Conservation (phyloP, 2,888 invertebrate species). For the Folsomia candida region DNA sequence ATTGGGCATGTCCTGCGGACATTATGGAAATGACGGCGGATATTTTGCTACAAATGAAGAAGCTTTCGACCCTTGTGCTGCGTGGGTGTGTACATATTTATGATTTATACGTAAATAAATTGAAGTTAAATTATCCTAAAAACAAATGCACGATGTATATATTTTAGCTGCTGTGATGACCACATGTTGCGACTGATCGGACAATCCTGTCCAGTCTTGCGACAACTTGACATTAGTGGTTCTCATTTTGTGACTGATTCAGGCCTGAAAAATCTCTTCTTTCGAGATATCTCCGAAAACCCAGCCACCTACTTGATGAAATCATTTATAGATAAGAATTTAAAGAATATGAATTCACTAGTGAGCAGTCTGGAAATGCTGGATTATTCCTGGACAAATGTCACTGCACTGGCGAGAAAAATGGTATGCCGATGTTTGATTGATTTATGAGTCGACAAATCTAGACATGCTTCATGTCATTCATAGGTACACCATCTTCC, state of each 20-base stretch:
- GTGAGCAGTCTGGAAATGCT: slow-evolving; percentile 27
- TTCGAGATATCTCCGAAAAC: slow-evolving; percentile 28
- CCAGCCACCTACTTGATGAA: slow-evolving; percentile 33
- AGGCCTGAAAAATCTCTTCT: slow-evolving; percentile 37
- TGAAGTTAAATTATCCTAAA: too few relatives aligned
- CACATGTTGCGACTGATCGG: slow-evolving; percentile 34
- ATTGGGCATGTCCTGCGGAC: slow-evolving; percentile 7
- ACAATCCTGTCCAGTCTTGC: slow-evolving; percentile 17
- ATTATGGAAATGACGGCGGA: slow-evolving; percentile 12
- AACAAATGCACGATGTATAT: too few relatives aligned
- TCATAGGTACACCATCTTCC: slow-evolving; percentile 34
- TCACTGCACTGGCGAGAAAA: slow-evolving; percentile 32
- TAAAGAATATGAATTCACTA: slow-evolving; percentile 34
- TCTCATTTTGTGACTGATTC: slow-evolving; percentile 37
- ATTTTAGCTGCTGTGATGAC: slow-evolving; percentile 25
- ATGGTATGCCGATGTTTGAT: too few relatives aligned
- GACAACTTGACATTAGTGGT: slow-evolving; percentile 41
- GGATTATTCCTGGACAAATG: slow-evolving; percentile 41
- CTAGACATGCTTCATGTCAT: too few relatives aligned
- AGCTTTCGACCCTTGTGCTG: slow-evolving; percentile 28
- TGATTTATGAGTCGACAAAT: too few relatives aligned
- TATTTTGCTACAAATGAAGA: slow-evolving; percentile 17
- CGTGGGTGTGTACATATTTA: slow-evolving; percentile 1
- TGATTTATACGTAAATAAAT: not conserved
- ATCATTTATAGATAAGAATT: slow-evolving; percentile 38